These are phyloP conservation scores for Planiliza haematocheilus DNA, from an alignment of 2,113 vertebrate genomes.

Conservation along the genomic window DNA sequence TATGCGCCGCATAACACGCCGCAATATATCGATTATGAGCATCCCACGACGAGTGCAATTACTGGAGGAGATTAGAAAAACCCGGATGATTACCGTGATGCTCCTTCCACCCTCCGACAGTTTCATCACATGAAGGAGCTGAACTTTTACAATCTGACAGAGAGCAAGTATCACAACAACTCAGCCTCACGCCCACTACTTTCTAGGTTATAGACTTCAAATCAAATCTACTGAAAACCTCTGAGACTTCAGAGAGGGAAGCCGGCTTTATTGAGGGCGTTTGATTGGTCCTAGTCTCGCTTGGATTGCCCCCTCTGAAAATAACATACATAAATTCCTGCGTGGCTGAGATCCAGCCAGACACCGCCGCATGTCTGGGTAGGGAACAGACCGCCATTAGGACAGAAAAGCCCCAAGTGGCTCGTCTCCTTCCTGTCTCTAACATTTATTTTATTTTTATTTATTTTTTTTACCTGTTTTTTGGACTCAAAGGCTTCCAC, in stretches of 20 bases:
- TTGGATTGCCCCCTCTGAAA: slow-evolving; percentile 67
- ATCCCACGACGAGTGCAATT: slow-evolving; percentile 29
- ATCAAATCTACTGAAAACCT: slow-evolving; percentile 67
- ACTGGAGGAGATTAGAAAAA: slow-evolving; percentile 24
- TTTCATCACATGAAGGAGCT: slow-evolving; percentile 40
- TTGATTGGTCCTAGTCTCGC: slow-evolving; percentile 67
- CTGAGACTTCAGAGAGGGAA: slow-evolving; percentile 58
- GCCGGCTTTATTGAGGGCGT: slow-evolving; percentile 65
- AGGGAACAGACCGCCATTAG: slow-evolving; percentile 38
- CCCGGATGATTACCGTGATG: slow-evolving; percentile 8
- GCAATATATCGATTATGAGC: slow-evolving; percentile 40
- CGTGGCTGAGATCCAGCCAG: slow-evolving; percentile 51
- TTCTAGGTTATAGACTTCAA: slow-evolving; percentile 61
- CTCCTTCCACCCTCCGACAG: slow-evolving; percentile 1
- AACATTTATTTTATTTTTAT: slow-evolving; percentile 10
- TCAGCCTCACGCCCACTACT: slow-evolving; percentile 36
- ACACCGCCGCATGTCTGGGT: slow-evolving; percentile 63
- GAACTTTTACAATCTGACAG: slow-evolving; percentile 46
- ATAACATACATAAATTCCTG: slow-evolving; percentile 72
- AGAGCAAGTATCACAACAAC: slow-evolving; percentile 43
- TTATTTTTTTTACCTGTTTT: slow-evolving; percentile 21
- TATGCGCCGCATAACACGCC: slow-evolving; percentile 27
- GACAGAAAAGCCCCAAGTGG: slow-evolving; percentile 44
- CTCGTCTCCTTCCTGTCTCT: slow-evolving; percentile 37
- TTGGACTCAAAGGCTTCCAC: slow-evolving; percentile 4